Percentiles rank a stretch among this genome's conserved stretches.
phyloP scores from a whole-genome alignment of 2,797 vertebrate genomes.

The Petrocephalus schoutedeni region DNA sequence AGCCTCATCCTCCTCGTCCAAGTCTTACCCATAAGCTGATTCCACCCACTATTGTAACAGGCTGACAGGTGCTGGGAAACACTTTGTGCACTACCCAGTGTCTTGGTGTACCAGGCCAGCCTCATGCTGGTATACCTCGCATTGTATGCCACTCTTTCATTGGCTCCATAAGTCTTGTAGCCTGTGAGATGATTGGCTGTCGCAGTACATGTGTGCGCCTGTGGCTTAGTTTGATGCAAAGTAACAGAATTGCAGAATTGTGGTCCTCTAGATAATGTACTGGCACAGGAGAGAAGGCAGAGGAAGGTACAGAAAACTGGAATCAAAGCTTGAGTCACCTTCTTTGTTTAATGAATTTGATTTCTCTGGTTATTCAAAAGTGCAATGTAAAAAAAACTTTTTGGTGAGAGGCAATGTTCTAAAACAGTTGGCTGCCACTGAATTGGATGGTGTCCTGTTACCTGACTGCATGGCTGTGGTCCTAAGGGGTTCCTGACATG shows the following conservation, averaged over 20 bases:
- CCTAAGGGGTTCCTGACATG: neutral
- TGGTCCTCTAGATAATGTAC: constrained; percentile 25
- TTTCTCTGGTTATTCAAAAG: constrained; percentile 14
- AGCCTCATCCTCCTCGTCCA: constrained; percentile 6
- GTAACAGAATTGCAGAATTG: neutral
- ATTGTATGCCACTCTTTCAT: constrained; percentile 11
- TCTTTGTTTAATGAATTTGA: constrained; percentile 19
- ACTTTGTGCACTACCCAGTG: constrained; percentile 1
- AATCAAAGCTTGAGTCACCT: neutral
- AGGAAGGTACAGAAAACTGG: constrained; percentile 24
- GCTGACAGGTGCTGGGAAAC: constrained; percentile 39
- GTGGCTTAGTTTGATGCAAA: constrained; percentile 26
- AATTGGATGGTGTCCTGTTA: neutral
- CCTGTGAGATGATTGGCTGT: constrained; percentile 19
- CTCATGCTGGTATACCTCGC: constrained; percentile 1
- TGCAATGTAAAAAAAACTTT: constrained; percentile 47
- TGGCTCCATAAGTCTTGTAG: constrained; percentile 37
- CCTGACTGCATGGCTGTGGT: neutral
- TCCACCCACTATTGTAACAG: constrained; percentile 48
- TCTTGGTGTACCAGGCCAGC: neutral
- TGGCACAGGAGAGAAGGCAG: constrained; percentile 13
- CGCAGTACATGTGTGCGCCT: neutral
- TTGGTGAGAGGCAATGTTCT: neutral
- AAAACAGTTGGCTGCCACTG: constrained; percentile 8
- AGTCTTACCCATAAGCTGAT: constrained; percentile 30